Conservation (phyloP, 2,113 vertebrate genomes). For the Sialia sialis region DNA sequence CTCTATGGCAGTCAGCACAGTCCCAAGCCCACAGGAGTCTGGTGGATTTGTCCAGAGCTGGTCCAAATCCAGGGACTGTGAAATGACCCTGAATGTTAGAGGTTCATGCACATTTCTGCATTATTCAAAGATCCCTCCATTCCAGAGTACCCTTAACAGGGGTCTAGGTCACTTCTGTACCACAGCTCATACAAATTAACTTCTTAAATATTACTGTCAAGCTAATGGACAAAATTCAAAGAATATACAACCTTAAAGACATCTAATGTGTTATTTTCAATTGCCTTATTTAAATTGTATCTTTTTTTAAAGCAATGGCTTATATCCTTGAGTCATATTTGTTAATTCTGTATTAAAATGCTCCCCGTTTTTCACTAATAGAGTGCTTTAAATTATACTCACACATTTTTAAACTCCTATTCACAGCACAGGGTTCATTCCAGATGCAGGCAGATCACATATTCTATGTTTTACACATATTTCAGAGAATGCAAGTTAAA, state of each 20-base stretch:
- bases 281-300: slow-evolving; percentile 36
- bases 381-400: slow-evolving; percentile 33
- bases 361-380: neutral
- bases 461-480: neutral
- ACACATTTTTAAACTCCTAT: slow-evolving; percentile 48
- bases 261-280: slow-evolving; percentile 1
- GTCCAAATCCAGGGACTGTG: neutral
- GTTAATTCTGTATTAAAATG: slow-evolving; percentile 66
- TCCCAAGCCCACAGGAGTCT: neutral
- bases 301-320: slow-evolving; percentile 39
- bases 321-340: slow-evolving; percentile 10
- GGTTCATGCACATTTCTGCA: neutral
- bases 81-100: neutral
- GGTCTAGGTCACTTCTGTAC: neutral
- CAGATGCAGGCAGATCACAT: slow-evolving; percentile 11
- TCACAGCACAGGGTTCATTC: slow-evolving; percentile 38
- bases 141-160: neutral
- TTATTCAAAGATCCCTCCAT: neutral
- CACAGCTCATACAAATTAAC: neutral
- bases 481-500: slow-evolving; percentile 2
- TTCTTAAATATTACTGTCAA: neutral
- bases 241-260: slow-evolving; percentile 8
- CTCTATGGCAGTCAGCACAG: neutral
- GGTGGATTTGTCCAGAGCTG: neutral
- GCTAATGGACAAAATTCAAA: slow-evolving; percentile 14